These are phyloP conservation scores for Stenotaenia linearis DNA, from an alignment of 2,888 invertebrate species.

Conservation along the genomic window DNA sequence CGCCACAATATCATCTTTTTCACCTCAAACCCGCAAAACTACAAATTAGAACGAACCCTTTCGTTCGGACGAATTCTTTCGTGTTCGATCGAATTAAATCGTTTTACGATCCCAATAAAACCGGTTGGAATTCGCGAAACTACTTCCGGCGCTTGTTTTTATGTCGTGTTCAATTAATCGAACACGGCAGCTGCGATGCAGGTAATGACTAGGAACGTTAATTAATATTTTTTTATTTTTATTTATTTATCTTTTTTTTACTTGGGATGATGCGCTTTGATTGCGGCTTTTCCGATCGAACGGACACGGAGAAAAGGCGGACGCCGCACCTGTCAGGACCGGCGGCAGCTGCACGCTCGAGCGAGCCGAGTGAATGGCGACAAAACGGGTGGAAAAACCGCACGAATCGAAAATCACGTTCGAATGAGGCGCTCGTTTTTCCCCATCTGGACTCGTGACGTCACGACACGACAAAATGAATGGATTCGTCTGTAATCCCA, in stretches of 20 bases:
- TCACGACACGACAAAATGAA: not conserved
- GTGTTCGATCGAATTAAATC: too few species aligned
- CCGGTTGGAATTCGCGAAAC: too few species aligned
- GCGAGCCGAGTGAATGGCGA: not conserved
- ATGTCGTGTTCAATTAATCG: too few species aligned
- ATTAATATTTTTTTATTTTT: too few species aligned
- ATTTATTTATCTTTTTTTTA: not conserved
- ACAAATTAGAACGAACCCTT: too few species aligned
- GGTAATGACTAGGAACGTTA: too few species aligned
- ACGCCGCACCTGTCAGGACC: not conserved
- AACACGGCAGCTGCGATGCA: too few species aligned
- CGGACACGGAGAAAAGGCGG: not conserved
- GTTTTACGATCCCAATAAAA: too few species aligned
- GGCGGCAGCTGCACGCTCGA: slow-evolving; percentile 1
- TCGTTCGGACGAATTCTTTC: too few species aligned
- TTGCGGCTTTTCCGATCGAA: not conserved
- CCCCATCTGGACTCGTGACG: not conserved
- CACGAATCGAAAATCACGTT: not conserved
- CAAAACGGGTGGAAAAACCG: not conserved
- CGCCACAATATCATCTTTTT: not conserved
- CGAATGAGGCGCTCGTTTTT: not conserved
- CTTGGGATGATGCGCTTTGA: not conserved
- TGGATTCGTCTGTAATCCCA: not conserved
- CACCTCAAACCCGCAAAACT: not conserved
- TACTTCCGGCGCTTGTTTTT: too few species aligned